Evolutionary conservation across 2,113 vertebrate species (phyloP).

Genomic region (Pangasianodon gigas): DNA sequence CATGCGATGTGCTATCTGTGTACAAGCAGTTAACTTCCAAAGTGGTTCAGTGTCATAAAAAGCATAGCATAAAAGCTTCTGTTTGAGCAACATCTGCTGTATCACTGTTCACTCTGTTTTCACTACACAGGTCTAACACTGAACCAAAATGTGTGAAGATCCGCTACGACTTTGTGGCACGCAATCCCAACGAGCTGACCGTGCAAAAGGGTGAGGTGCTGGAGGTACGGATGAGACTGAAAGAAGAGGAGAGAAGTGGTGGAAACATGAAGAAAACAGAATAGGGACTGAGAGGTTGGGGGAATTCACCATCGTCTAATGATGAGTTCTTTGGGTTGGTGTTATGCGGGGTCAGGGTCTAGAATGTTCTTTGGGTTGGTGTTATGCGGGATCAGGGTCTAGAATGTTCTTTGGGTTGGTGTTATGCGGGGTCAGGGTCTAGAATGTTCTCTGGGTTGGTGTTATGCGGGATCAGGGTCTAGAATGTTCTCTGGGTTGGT

Average conservation of each 20-base stretch:
- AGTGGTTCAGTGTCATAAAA: not conserved
- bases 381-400: not conserved
- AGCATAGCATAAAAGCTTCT: not conserved
- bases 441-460: not conserved
- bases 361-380: not conserved
- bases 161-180: constrained; percentile 89
- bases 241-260: constrained; percentile 2
- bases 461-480: not conserved
- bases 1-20: not conserved
- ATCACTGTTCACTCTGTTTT: constrained; percentile 16
- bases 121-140: constrained; percentile 76
- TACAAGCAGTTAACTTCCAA: not conserved
- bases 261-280: not conserved
- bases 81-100: not conserved
- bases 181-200: constrained; percentile 88
- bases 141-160: constrained; percentile 83
- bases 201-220: constrained; percentile 90
- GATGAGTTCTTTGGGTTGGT: not conserved
- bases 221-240: constrained; percentile 75
- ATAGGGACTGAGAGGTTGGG: not conserved
- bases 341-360: not conserved
- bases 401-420: not conserved
- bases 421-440: not conserved
- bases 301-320: constrained; percentile 8
- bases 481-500: not conserved